phyloP scores from a whole-genome alignment of 30 jellyfish, hydroid and myxozoan genomes.

The Cassiopea andromeda region DNA sequence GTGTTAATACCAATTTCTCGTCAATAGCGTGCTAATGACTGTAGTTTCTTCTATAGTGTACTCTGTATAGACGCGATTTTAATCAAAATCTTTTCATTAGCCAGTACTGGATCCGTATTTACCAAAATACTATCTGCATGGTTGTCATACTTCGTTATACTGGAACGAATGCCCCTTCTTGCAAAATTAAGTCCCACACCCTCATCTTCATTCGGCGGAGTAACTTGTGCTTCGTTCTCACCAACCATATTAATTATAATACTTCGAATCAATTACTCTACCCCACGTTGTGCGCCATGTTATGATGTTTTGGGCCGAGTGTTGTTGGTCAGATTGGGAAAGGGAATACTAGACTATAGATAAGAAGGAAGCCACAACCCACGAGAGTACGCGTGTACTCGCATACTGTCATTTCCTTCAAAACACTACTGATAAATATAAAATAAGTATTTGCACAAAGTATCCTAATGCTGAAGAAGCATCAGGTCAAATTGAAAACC shows the following conservation, averaged over 20 bases:
- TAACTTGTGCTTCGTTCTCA: neutral
- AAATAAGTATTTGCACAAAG: too few species aligned
- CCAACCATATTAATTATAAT: neutral
- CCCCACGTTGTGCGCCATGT: neutral
- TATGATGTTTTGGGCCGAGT: neutral
- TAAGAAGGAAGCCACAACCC: neutral
- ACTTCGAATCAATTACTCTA: neutral
- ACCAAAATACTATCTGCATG: neutral
- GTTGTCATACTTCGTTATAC: neutral
- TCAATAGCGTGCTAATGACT: neutral
- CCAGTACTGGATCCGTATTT: neutral
- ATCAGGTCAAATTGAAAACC: too few species aligned
- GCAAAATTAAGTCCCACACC: neutral
- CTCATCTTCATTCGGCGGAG: neutral
- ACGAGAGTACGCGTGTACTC: neutral
- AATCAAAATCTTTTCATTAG: neutral
- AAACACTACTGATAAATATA: neutral
- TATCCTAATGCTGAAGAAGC: too few species aligned
- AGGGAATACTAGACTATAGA: neutral
- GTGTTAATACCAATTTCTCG: slow-evolving; percentile 6
- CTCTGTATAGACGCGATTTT: neutral
- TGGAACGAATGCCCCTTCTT: neutral
- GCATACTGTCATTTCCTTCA: neutral
- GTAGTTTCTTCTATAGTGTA: neutral
- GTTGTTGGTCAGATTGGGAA: neutral